These are phyloP conservation scores for Butastur rufipennis DNA, from an alignment of 2,113 vertebrate species.

Conservation along the genomic window DNA sequence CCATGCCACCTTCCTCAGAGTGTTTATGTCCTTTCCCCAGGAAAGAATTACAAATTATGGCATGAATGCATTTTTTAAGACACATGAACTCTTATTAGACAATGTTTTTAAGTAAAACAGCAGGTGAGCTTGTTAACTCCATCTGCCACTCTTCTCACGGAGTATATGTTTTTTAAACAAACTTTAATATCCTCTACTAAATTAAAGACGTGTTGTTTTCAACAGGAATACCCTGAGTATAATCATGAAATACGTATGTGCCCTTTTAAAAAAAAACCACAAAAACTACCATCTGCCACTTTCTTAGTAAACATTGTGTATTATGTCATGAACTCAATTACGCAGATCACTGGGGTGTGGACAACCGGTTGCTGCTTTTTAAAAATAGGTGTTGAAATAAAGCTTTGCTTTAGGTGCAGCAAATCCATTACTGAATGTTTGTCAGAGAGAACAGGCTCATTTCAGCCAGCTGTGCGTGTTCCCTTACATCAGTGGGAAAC, in stretches of 20 bases:
- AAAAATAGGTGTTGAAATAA: slow-evolving; percentile 8
- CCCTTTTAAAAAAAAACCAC: not conserved
- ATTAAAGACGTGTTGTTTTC: not conserved
- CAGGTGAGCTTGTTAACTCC: not conserved
- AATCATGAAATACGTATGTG: not conserved
- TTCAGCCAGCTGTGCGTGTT: not conserved
- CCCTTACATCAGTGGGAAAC: slow-evolving; percentile 21
- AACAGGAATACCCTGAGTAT: not conserved
- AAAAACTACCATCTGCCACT: slow-evolving; percentile 12
- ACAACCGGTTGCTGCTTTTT: not conserved
- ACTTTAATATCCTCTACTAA: not conserved
- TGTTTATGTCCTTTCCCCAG: not conserved
- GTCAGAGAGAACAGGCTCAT: not conserved
- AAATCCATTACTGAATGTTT: not conserved
- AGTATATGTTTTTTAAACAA: not conserved
- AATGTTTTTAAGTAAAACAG: not conserved
- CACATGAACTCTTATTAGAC: not conserved
- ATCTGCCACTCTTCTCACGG: not conserved
- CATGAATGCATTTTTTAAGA: not conserved
- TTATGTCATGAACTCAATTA: slow-evolving; percentile 14
- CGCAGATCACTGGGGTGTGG: not conserved
- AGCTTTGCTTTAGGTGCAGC: slow-evolving; percentile 20
- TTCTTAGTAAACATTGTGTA: not conserved
- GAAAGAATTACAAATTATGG: not conserved
- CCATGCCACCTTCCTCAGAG: not conserved